Conservation (phyloP, 2,113 vertebrate genomes). For the Oncorhynchus masou region DNA sequence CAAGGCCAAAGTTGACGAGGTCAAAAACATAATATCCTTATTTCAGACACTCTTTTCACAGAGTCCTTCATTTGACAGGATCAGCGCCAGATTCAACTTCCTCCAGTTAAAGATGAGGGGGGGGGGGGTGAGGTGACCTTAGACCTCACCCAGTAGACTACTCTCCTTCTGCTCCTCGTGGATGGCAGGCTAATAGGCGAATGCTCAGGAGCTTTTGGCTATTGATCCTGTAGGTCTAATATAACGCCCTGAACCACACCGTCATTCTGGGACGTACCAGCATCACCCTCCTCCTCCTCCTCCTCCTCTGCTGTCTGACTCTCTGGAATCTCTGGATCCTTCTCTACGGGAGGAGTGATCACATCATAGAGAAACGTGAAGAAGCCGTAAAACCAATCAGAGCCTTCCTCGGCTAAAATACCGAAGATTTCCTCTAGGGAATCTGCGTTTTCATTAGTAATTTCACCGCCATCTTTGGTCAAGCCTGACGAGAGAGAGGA, state of each 20-base stretch:
- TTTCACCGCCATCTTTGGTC: slow-evolving; percentile 89
- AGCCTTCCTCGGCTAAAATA: slow-evolving; percentile 98
- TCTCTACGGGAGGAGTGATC: slow-evolving; percentile 83
- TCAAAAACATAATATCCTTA: not conserved
- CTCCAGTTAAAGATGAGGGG: not conserved
- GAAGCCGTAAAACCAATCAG: slow-evolving; percentile 98
- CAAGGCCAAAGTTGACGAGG: not conserved
- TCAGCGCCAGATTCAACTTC: not conserved
- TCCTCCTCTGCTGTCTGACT: slow-evolving; percentile 5
- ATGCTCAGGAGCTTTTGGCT: slow-evolving; percentile 49
- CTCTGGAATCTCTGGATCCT: slow-evolving; percentile 75
- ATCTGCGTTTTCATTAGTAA: slow-evolving; percentile 82
- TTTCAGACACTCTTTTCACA: not conserved
- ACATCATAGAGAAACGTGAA: slow-evolving; percentile 95
- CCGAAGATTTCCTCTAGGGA: slow-evolving; percentile 94
- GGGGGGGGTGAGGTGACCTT: not conserved
- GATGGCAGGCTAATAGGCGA: slow-evolving; percentile 1
- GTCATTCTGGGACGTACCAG: slow-evolving; percentile 85
- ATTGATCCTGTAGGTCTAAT: slow-evolving; percentile 89
- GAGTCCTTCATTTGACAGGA: not conserved
- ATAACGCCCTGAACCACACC: slow-evolving; percentile 78
- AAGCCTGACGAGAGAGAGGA: slow-evolving; percentile 84
- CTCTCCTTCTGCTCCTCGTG: slow-evolving; percentile 16
- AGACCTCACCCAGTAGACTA: not conserved
- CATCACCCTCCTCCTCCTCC: slow-evolving; percentile 70